Evolutionary conservation across 1,140 invertebrate species (phyloP), one percentile per base, ranked within the genome.

Genomic region (Ptiloglossa arizonensis): DNA sequence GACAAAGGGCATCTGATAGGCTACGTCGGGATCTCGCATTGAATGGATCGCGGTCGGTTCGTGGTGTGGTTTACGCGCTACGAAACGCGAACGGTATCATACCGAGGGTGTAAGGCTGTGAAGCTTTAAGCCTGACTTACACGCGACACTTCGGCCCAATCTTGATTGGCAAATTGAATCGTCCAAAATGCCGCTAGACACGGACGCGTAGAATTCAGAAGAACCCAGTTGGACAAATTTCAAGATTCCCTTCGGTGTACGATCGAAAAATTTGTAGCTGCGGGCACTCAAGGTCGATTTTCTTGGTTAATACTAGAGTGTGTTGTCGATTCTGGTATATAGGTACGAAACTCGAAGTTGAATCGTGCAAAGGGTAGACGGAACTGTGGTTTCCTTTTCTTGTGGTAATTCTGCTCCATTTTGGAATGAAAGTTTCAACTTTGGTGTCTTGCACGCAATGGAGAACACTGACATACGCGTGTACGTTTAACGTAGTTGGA

Each of bases 1-100:
- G 76, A 86, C 84, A 86, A 86, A 86, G 84, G 80, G 84, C 69
- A 86, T 82, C 84, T 85, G 82, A 85, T 85, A 85, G 83, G 75
- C 79, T 75, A 56, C 35, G 44, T 46, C 41, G 78, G 71, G 82
- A 85, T 85, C 80, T 74, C 22, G 67, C 66, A 41, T 73, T 85
- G 83, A 85, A 86, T 85, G 80, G 83, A 85, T 82, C 83, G 60
- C 68, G 70, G 79, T 72, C 44, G 79, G 79, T 68, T 75, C 67
- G 66, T 82, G 82, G 82, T 82, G 66, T 74, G 82, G 79, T 86
- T 86, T 86, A 86, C 83, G 73, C 73, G 62, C 73, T 81, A 56
- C 79, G 62, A 79, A 81, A 85, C 74, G 59, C 82, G 72, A 81
- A 50, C 62, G 54, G 79, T 71, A 85, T 85, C 82, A 85, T 85